Conservation (phyloP, 2,888 invertebrate genomes). For the Arenicola marina region DNA sequence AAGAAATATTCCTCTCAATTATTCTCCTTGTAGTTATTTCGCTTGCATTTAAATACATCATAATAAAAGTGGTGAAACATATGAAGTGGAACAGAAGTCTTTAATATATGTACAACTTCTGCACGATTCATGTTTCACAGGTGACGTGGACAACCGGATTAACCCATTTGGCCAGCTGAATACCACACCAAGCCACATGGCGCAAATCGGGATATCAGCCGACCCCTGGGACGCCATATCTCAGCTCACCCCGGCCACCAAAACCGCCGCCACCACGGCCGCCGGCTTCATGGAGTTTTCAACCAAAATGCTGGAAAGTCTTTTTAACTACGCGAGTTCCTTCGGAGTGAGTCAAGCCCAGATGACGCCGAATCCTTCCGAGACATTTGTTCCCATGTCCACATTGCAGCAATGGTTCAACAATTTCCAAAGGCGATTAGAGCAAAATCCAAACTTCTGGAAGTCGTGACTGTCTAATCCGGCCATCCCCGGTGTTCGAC, state of each 20-base stretch:
- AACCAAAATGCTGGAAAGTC: slow-evolving; percentile 90
- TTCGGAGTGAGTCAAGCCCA: slow-evolving; percentile 81
- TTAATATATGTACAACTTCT: neutral
- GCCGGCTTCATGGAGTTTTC: slow-evolving; percentile 65
- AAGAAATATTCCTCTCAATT: no score
- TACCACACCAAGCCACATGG: slow-evolving; percentile 70
- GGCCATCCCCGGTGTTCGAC: no score
- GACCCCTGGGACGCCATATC: slow-evolving; percentile 70
- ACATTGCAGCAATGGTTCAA: slow-evolving; percentile 91
- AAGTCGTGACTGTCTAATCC: no score
- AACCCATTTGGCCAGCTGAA: slow-evolving; percentile 22
- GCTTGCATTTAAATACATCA: no score
- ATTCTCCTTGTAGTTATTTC: no score
- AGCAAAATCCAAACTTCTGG: slow-evolving; percentile 95
- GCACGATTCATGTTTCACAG: neutral
- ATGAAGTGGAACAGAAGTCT: neutral
- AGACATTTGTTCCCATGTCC: slow-evolving; percentile 84
- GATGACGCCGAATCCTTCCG: slow-evolving; percentile 77
- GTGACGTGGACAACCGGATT: slow-evolving; percentile 1
- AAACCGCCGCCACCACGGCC: slow-evolving; percentile 44
- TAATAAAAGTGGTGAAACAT: neutral
- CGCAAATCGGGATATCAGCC: slow-evolving; percentile 92
- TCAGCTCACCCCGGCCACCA: slow-evolving; percentile 63
- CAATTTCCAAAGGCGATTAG: slow-evolving; percentile 85
- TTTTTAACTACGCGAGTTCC: slow-evolving; percentile 90